Percentiles rank a stretch among this genome's conserved stretches.
These are phyloP conservation scores for Parauchenoglanis ngamensis DNA, from an alignment of 2,797 vertebrate species.

Conservation along the genomic window DNA sequence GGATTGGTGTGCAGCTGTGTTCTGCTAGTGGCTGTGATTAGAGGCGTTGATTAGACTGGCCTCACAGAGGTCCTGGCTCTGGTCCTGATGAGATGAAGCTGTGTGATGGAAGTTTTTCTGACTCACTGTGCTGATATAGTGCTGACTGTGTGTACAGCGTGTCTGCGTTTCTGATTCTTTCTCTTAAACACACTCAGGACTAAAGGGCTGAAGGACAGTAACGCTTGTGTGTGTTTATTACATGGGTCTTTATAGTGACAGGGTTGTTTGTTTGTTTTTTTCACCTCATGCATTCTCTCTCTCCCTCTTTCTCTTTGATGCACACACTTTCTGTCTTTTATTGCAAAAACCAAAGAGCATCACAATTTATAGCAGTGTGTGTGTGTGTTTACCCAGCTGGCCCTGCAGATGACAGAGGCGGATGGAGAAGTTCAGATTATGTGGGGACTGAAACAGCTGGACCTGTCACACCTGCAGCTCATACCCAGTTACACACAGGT, in stretches of 20 bases:
- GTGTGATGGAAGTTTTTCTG: not conserved
- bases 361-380: not conserved
- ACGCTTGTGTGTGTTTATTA: not conserved
- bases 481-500: slow-evolving; percentile 13
- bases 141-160: not conserved
- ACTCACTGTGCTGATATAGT: not conserved
- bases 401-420: slow-evolving; percentile 24
- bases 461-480: slow-evolving; percentile 18
- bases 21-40: not conserved
- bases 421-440: slow-evolving; percentile 36
- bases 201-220: not conserved
- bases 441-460: slow-evolving; percentile 19
- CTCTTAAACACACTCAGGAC: not conserved
- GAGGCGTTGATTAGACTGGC: not conserved
- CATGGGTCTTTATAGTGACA: not conserved
- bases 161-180: not conserved
- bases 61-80: not conserved
- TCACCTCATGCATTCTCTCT: not conserved
- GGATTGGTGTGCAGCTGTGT: not conserved
- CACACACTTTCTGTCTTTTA: not conserved
- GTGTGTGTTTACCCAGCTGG: slow-evolving; percentile 26
- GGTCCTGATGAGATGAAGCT: not conserved
- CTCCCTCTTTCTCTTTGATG: not conserved
- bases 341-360: not conserved
- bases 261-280: not conserved